Conservation (phyloP, 2,113 vertebrate species). For the Megaceryle maxima region DNA sequence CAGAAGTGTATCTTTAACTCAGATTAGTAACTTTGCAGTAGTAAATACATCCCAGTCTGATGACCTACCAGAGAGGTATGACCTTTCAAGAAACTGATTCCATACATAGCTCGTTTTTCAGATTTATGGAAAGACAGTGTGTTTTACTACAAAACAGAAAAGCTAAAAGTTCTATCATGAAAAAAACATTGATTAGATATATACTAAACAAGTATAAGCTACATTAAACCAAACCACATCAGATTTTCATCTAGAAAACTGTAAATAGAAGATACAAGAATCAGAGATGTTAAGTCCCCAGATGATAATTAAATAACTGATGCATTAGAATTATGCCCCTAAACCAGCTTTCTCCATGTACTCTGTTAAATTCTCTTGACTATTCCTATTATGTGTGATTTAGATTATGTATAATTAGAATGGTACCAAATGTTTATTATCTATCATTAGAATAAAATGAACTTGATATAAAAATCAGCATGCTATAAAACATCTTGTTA, state of each 20-base stretch:
- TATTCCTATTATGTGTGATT: not conserved
- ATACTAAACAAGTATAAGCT: not conserved
- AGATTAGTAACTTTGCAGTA: not conserved
- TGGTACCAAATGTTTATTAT: not conserved
- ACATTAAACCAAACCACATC: not conserved
- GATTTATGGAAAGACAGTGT: not conserved
- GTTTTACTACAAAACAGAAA: not conserved
- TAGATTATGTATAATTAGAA: not conserved
- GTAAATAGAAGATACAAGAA: not conserved
- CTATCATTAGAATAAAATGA: not conserved
- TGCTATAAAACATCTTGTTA: not conserved
- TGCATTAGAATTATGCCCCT: not conserved
- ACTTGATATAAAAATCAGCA: not conserved
- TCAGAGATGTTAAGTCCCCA: not conserved
- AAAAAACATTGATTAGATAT: not conserved
- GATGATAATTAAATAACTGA: not conserved
- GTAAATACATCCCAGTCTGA: not conserved
- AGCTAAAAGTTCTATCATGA: not conserved
- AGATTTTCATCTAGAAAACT: not conserved
- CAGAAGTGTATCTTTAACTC: not conserved
- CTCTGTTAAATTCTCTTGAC: not conserved
- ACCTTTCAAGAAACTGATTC: not conserved
- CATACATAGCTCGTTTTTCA: not conserved
- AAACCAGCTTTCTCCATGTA: not conserved
- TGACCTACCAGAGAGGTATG: not conserved